Evolutionary conservation across 2,888 invertebrate species (phyloP).

Genomic region (Amorpha juglandis): DNA sequence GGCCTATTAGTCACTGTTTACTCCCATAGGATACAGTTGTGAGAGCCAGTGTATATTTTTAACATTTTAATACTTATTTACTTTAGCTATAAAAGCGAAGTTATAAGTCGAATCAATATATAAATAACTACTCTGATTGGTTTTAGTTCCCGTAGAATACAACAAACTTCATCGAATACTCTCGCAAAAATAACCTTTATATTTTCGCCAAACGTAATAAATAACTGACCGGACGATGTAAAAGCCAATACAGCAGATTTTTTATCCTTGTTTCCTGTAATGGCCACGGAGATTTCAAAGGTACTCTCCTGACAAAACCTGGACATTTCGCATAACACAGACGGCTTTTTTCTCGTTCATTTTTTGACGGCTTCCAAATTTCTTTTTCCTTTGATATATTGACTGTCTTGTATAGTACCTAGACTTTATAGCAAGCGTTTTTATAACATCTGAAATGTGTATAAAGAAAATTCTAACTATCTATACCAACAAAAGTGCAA

Average conservation of each 20-base stretch:
- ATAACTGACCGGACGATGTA: conserved; percentile 5
- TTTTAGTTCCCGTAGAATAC: neutral
- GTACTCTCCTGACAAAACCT: conserved; percentile 9
- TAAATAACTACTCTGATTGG: neutral
- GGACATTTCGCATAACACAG: neutral
- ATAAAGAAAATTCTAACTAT: no score
- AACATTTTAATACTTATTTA: no score
- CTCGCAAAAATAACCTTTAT: neutral
- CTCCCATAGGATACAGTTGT: no score
- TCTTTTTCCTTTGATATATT: neutral
- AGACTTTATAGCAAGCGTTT: no score
- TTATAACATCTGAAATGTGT: no score
- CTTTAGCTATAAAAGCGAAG: no score
- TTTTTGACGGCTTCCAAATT: neutral
- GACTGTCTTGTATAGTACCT: neutral
- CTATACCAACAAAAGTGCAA: no score
- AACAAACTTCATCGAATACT: no score
- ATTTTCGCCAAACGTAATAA: neutral
- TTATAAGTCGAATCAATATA: no score
- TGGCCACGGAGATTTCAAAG: neutral
- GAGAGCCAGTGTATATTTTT: no score
- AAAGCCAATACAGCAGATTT: conserved; percentile 9
- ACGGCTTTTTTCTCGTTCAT: neutral
- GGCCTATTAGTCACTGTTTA: no score
- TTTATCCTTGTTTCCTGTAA: conserved; percentile 7